phyloP scores from a whole-genome alignment of 1,140 invertebrate genomes.

The Cheumatopsyche charites region DNA sequence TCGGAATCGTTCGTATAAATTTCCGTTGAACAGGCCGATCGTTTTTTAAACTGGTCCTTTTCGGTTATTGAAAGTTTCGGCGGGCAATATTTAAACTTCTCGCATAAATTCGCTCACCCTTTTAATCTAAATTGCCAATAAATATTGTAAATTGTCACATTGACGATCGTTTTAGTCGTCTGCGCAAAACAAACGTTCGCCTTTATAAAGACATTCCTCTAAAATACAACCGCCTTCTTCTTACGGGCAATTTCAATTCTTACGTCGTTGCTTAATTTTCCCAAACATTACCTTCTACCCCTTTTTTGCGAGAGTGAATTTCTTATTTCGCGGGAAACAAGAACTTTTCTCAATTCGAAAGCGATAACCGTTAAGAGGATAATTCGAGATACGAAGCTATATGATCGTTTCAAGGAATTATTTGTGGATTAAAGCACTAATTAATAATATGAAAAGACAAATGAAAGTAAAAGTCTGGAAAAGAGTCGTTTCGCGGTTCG shows the following conservation, averaged over 20 bases:
- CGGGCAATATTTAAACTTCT: slow-evolving; percentile 11
- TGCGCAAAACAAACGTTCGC: slow-evolving; percentile 19
- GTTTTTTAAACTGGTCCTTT: no score
- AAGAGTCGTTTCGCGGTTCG: not conserved
- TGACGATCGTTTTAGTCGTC: slow-evolving; percentile 7
- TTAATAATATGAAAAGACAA: not conserved
- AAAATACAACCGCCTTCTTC: not conserved
- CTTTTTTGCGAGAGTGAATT: not conserved
- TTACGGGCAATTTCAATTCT: slow-evolving; percentile 16
- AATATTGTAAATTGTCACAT: slow-evolving; percentile 25
- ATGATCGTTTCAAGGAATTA: no score
- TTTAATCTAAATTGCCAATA: slow-evolving; percentile 28
- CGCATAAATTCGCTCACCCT: slow-evolving; percentile 8
- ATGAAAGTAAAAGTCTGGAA: not conserved
- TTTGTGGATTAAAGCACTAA: no score
- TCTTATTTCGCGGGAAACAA: slow-evolving; percentile 16
- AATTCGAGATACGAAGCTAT: slow-evolving; percentile 7
- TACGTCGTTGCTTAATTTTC: slow-evolving; percentile 20
- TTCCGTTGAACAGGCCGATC: no score
- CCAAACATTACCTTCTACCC: slow-evolving; percentile 15
- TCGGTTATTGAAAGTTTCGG: slow-evolving; percentile 9
- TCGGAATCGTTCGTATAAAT: no score
- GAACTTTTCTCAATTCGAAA: slow-evolving; percentile 15
- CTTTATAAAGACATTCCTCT: not conserved
- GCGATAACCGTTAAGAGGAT: slow-evolving; percentile 10